Percentiles rank a stretch among this genome's conserved stretches.
phyloP scores from a whole-genome alignment of 2,888 invertebrate species.

The Aleiodes testaceus region DNA sequence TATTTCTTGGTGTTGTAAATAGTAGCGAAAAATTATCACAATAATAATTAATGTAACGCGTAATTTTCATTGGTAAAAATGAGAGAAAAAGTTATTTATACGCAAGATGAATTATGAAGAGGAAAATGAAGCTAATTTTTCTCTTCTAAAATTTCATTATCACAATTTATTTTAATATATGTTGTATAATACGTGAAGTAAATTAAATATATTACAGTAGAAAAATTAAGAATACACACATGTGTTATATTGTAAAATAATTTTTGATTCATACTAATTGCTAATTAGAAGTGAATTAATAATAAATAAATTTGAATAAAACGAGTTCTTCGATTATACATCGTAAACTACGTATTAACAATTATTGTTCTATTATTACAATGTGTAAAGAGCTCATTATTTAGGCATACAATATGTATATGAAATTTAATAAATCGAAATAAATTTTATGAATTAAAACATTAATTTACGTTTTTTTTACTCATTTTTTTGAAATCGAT shows the following conservation, averaged over 20 bases:
- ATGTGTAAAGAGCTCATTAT: slow-evolving; percentile 72
- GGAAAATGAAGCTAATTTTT: slow-evolving; percentile 34
- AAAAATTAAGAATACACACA: slow-evolving; percentile 43
- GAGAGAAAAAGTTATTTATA: slow-evolving; percentile 45
- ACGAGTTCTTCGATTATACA: slow-evolving; percentile 69
- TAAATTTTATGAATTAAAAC: slow-evolving; percentile 70
- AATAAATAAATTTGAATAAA: slow-evolving; percentile 65
- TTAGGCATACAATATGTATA: slow-evolving; percentile 66
- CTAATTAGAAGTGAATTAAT: slow-evolving; percentile 21
- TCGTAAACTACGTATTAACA: slow-evolving; percentile 52
- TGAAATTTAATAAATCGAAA: slow-evolving; percentile 72
- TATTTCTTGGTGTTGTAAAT: slow-evolving; percentile 66
- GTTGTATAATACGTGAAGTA: slow-evolving; percentile 63
- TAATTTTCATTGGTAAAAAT: slow-evolving; percentile 42
- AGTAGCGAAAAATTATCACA: slow-evolving; percentile 56
- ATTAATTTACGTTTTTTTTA: slow-evolving; percentile 31
- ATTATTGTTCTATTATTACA: slow-evolving; percentile 44
- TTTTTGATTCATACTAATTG: slow-evolving; percentile 62
- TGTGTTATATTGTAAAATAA: slow-evolving; percentile 63
- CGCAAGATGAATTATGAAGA: slow-evolving; percentile 34
- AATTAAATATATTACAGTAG: slow-evolving; percentile 11
- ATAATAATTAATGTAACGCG: slow-evolving; percentile 44
- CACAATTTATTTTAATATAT: slow-evolving; percentile 51
- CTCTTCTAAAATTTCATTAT: slow-evolving; percentile 21
- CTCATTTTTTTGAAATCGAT: background rate